phyloP scores from a whole-genome alignment of 2,888 invertebrate genomes.

The Eumerus sabulonum region DNA sequence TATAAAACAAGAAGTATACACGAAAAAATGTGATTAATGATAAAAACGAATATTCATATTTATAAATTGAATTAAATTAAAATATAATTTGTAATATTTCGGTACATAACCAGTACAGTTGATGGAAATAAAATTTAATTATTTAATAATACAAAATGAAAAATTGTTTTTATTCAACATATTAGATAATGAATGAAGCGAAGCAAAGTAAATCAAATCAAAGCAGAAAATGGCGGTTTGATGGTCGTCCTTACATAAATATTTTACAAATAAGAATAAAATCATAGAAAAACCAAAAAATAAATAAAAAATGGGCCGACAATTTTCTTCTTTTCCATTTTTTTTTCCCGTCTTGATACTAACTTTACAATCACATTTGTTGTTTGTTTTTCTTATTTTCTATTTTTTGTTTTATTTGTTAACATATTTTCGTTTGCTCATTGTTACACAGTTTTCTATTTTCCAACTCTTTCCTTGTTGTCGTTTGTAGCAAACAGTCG shows the following conservation, averaged over 20 bases:
- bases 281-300: neutral
- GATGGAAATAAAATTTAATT: conserved; percentile 69
- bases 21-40: conserved; percentile 58
- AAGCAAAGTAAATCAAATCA: neutral
- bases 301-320: neutral
- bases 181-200: conserved; percentile 11
- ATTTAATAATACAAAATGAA: conserved; percentile 71
- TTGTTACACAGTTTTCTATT: conserved; percentile 45
- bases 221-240: no score
- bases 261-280: no score
- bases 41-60: conserved; percentile 14
- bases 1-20: conserved; percentile 16
- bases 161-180: conserved; percentile 70
- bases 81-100: conserved; percentile 40
- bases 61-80: conserved; percentile 48
- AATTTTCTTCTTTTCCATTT: conserved; percentile 20
- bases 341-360: conserved; percentile 40
- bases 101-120: conserved; percentile 49
- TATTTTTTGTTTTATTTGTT: no score
- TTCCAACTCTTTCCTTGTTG: conserved; percentile 1
- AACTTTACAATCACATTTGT: conserved; percentile 48
- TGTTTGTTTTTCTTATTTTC: conserved; percentile 22
- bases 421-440: conserved; percentile 46
- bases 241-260: no score
- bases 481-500: conserved; percentile 24